Base-by-base conservation (phyloP, 2,113 vertebrate genomes). In the Pyrgilauda ruficollis region DNA sequence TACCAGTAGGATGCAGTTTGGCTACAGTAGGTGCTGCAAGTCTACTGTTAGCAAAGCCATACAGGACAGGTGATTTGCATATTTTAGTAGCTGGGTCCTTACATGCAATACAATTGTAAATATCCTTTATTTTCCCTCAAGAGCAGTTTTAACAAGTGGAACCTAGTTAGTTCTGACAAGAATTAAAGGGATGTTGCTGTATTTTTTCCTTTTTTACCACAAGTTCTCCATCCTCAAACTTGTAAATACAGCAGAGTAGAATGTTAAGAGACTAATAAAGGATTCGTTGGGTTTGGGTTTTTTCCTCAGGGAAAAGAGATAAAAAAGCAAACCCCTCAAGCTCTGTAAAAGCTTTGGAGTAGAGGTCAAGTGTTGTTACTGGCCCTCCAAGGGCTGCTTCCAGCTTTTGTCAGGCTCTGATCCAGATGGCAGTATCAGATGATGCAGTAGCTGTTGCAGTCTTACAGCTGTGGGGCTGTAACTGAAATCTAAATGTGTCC, bases 221-320 rank as follows among this genome's bases (percentile, higher is more conserved):
- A 10, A 52, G 9, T 77, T 69, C 10, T 73, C 13, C 1, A 1
- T 82, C 37, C 9, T 90, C 52, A 35, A 23, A 16, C 15, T 15
- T 53, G 9, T 46, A 83, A 63, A 23, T 50, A 26, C 26, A 79
- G 33, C 49, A 68, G 35, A 76, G 15, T 23, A 79, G 19, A 76
- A 68, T 75, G 39, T 70, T 23, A 82, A 56, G 26, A 62, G 53
- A 46, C 20, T n/a, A 68, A 16, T 55, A 14, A 52, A 50, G 30
- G 6, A 28, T 61, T 83, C 0, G 0, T 46, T 44, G 15, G 7
- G 15, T 66, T 81, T 7, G 5, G 5, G 4, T 11, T 46, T 61
- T 49, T 4, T 31, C 3, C 52, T 20, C 49, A n/a, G 3, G 41
- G n/a, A 55, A 41, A 41, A 35, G 7, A 52, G 13, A n/a, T 6